These are phyloP conservation scores for Alsophila aescularia DNA, from an alignment of 2,888 invertebrate species.

Conservation along the genomic window DNA sequence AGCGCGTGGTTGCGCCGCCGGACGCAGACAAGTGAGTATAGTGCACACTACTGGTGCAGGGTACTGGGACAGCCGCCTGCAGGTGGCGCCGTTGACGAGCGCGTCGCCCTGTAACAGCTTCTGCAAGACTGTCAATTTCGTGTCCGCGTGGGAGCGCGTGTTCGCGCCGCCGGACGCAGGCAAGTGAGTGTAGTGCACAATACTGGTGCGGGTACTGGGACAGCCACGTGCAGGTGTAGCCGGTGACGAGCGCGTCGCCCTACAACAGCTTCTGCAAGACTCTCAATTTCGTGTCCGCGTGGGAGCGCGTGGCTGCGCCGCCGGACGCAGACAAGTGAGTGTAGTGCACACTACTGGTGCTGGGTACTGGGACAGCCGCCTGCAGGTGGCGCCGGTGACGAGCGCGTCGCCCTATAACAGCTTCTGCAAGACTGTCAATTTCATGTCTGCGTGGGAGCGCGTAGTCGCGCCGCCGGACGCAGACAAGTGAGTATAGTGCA, in stretches of 20 bases:
- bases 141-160: too few species aligned
- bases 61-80: too few species aligned
- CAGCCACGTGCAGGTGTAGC: slow-evolving; percentile 96
- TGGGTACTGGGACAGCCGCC: slow-evolving; percentile 98
- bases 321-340: slow-evolving; percentile 85
- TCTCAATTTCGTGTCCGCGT: slow-evolving; percentile 92
- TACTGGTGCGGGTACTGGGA: slow-evolving; percentile 98
- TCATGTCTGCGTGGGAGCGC: slow-evolving; percentile 94
- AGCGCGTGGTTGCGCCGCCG: too few species aligned
- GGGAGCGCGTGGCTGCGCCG: slow-evolving; percentile 93
- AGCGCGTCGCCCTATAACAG: slow-evolving; percentile 90
- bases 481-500: slow-evolving; percentile 85
- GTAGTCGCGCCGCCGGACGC: slow-evolving; percentile 88
- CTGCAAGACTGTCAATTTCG: slow-evolving; percentile 92
- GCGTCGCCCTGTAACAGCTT: too few species aligned
- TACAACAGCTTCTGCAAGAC: slow-evolving; percentile 97
- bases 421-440: slow-evolving; percentile 96
- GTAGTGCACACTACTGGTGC: slow-evolving; percentile 80
- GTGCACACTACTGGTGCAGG: too few species aligned
- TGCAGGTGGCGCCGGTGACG: slow-evolving; percentile 96
- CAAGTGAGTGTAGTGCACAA: slow-evolving; percentile 97
- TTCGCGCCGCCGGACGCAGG: slow-evolving; percentile 90
- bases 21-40: too few species aligned
- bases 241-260: slow-evolving; percentile 89
- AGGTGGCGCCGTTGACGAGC: too few species aligned